Evolutionary conservation across 2,113 vertebrate genomes (phyloP).

Genomic region (Pituophis catenifer): DNA sequence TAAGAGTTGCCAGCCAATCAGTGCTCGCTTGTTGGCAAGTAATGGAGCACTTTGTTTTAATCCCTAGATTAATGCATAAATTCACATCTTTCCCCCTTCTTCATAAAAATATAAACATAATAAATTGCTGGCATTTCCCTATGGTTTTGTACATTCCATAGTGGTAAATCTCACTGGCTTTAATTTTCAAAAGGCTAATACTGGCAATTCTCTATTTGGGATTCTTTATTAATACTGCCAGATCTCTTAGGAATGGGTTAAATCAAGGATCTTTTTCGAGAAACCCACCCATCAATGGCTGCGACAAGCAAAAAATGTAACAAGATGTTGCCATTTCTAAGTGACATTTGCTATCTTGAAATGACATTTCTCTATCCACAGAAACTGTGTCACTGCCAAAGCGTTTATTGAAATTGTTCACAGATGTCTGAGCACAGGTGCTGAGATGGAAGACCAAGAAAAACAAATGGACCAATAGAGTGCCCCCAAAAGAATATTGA

Average conservation of each 20-base stretch:
- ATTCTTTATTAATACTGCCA: not conserved
- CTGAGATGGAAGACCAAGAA: not conserved
- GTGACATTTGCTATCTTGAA: not conserved
- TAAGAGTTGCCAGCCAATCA: not conserved
- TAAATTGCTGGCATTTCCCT: not conserved
- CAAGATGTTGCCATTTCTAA: not conserved
- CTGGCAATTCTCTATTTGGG: not conserved
- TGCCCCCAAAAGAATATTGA: not conserved
- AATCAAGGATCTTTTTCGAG: not conserved
- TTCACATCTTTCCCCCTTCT: not conserved
- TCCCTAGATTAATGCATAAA: not conserved
- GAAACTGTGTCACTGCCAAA: not conserved
- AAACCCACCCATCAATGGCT: not conserved
- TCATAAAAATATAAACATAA: not conserved
- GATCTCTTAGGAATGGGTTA: not conserved
- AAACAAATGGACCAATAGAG: not conserved
- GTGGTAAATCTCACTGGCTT: not conserved
- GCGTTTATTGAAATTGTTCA: not conserved
- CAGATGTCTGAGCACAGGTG: not conserved
- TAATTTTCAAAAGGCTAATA: not conserved
- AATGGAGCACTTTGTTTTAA: not conserved
- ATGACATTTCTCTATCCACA: not conserved
- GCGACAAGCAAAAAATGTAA: not conserved
- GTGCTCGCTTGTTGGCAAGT: not conserved
- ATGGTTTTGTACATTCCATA: not conserved